A percentile compares a stretch with the other conserved stretches of the same genome.
Evolutionary conservation across 2,888 invertebrate species (phyloP).

Genomic region (Andricus quercusramuli): DNA sequence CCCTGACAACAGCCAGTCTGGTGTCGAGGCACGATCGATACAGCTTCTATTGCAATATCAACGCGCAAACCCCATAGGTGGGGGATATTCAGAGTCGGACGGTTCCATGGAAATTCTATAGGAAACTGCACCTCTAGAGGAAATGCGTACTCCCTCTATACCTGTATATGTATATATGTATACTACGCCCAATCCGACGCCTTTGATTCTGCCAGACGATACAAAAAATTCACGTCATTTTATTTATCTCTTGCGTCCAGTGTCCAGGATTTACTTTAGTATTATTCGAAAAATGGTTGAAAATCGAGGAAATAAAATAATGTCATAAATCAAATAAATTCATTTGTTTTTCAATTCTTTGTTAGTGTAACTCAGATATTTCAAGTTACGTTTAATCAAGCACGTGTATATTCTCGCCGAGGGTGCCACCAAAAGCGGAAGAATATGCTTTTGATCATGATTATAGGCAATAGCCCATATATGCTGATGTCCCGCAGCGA

Average conservation of each 20-base stretch:
- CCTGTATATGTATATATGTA: constrained; percentile 1
- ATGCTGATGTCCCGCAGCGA: background rate
- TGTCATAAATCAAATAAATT: background rate
- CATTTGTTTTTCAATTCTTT: background rate
- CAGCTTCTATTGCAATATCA: constrained; percentile 72
- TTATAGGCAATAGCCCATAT: background rate
- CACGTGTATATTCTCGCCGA: background rate
- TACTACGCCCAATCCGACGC: constrained; percentile 28
- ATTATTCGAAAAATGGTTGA: background rate
- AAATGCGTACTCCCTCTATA: constrained; percentile 20
- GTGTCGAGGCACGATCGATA: constrained; percentile 69
- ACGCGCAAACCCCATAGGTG: constrained; percentile 70
- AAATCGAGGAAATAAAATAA: background rate
- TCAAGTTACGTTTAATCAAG: background rate
- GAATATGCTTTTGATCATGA: constrained; percentile 10
- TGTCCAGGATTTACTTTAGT: background rate
- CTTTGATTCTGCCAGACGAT: constrained; percentile 36
- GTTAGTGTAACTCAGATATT: background rate
- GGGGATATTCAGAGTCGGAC: constrained; percentile 54
- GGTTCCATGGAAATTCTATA: constrained; percentile 62
- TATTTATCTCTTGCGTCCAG: constrained; percentile 55
- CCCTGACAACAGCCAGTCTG: constrained; percentile 73
- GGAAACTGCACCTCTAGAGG: constrained; percentile 47
- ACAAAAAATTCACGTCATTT: constrained; percentile 50
- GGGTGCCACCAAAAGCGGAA: background rate